These are phyloP conservation scores for Eupithecia subfuscata DNA, from an alignment of 2,888 invertebrate species.

Conservation along the genomic window DNA sequence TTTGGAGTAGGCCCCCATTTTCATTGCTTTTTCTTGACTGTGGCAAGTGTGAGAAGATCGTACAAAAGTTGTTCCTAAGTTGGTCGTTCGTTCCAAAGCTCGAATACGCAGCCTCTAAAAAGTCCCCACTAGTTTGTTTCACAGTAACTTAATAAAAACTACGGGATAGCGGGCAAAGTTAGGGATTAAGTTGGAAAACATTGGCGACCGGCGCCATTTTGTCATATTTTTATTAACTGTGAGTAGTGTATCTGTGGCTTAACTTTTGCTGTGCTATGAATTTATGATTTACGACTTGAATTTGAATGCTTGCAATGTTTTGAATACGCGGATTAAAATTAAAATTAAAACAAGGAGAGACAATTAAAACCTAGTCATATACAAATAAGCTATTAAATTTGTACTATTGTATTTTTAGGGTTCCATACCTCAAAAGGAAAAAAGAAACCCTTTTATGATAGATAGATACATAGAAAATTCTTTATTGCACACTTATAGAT, in stretches of 20 bases:
- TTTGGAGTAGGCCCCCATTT: background rate
- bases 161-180: slow-evolving; percentile 58
- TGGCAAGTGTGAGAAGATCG: background rate
- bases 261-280: slow-evolving; percentile 23
- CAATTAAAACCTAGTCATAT: too few species aligned
- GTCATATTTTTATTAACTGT: slow-evolving; percentile 54
- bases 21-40: background rate
- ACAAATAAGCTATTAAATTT: too few species aligned
- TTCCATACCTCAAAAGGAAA: too few species aligned
- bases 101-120: slow-evolving; percentile 42
- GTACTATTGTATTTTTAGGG: too few species aligned
- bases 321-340: background rate
- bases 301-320: slow-evolving; percentile 18
- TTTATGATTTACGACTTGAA: slow-evolving; percentile 21
- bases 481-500: too few species aligned
- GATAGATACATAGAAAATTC: too few species aligned
- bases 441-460: too few species aligned
- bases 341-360: too few species aligned
- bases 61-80: background rate
- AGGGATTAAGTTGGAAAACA: slow-evolving; percentile 69
- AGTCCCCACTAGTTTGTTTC: slow-evolving; percentile 76
- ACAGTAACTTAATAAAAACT: slow-evolving; percentile 78
- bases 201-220: slow-evolving; percentile 51
- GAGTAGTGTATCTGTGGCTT: slow-evolving; percentile 23
- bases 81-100: background rate